These are phyloP conservation scores for Misgurnus mizolepis DNA, from an alignment of 2,113 vertebrate genomes.

Conservation along the genomic window DNA sequence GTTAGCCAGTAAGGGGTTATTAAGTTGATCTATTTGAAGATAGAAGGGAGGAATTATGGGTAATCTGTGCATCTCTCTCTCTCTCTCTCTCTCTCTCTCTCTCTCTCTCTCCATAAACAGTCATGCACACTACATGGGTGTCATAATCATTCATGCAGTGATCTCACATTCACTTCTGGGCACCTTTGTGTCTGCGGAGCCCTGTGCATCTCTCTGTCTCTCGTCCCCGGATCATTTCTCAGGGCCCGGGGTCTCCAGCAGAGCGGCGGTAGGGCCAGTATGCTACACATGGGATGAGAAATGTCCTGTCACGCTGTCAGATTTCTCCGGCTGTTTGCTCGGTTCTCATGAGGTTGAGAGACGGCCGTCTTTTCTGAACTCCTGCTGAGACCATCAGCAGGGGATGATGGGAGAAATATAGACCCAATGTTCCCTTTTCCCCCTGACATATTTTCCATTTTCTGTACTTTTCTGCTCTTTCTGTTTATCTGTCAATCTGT, in stretches of 20 bases:
- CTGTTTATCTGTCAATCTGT: not conserved
- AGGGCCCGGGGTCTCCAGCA: conserved; percentile 2
- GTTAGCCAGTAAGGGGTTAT: not conserved
- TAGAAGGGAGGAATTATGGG: conserved; percentile 14
- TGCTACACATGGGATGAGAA: conserved; percentile 14
- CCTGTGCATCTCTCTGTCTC: not conserved
- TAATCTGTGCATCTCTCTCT: not conserved
- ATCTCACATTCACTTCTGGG: not conserved
- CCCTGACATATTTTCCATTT: conserved; percentile 12
- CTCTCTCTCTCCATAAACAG: not conserved
- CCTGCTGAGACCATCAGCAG: conserved; percentile 15
- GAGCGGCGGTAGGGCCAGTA: conserved; percentile 21
- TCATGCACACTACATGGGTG: not conserved
- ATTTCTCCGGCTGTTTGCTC: conserved; percentile 23
- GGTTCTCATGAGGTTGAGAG: not conserved
- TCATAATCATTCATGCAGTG: not conserved
- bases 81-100: not conserved
- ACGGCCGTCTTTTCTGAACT: not conserved
- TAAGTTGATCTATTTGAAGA: conserved; percentile 24
- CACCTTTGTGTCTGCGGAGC: conserved; percentile 12
- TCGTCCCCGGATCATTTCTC: conserved; percentile 14
- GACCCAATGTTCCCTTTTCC: conserved; percentile 15
- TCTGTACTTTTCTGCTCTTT: not conserved
- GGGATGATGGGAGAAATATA: conserved; percentile 14
- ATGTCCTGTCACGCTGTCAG: conserved; percentile 29